Conservation (phyloP, 2,888 invertebrate genomes). For the Agrotis exclamationis region DNA sequence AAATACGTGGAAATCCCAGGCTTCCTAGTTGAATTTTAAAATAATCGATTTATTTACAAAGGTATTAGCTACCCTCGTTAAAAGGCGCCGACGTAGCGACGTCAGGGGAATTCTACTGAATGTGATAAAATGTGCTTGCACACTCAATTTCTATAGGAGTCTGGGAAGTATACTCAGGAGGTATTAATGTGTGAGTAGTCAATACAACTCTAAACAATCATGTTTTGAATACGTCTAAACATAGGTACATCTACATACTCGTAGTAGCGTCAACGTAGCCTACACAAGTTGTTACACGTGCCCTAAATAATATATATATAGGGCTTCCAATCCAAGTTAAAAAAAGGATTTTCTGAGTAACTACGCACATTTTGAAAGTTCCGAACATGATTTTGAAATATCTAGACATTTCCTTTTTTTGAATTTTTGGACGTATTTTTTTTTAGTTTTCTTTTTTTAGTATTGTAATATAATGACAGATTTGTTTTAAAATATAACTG, state of each 20-base stretch:
- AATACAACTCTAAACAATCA: constrained; percentile 41
- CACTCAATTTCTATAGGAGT: constrained; percentile 52
- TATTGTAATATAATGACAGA: too few species aligned
- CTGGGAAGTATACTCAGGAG: constrained; percentile 17
- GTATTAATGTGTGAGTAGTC: constrained; percentile 42
- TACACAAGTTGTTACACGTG: background rate
- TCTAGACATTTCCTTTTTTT: too few species aligned
- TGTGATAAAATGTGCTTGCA: constrained; percentile 56
- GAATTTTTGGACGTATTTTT: too few species aligned
- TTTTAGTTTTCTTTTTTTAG: too few species aligned
- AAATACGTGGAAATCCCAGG: background rate
- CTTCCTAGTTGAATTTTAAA: constrained; percentile 37
- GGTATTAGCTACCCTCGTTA: constrained; percentile 53
- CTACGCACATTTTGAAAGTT: too few species aligned
- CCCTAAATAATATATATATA: too few species aligned
- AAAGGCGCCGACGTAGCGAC: constrained; percentile 23
- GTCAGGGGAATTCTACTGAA: constrained; percentile 44
- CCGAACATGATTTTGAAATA: too few species aligned
- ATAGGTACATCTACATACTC: background rate
- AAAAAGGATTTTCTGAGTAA: too few species aligned
- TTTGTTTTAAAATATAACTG: too few species aligned
- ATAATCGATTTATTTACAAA: constrained; percentile 46
- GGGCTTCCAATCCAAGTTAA: too few species aligned
- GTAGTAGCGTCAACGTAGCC: too few species aligned
- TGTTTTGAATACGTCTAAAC: constrained; percentile 28